phyloP scores from a whole-genome alignment of 2,797 vertebrate genomes.

The Sus cebifrons region DNA sequence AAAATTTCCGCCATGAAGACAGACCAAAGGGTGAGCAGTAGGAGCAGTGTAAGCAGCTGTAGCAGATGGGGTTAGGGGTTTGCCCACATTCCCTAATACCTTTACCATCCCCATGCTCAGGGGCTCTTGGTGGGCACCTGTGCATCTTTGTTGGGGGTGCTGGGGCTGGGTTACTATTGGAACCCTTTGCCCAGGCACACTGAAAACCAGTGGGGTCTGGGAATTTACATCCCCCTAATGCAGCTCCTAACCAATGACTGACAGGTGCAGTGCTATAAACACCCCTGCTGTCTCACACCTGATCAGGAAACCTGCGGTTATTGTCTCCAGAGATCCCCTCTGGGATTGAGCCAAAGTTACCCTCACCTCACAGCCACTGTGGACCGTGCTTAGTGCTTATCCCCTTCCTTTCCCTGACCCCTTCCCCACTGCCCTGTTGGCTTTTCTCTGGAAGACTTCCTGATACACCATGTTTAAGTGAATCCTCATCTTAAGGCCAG shows the following conservation, averaged over 20 bases:
- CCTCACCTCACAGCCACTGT: background rate
- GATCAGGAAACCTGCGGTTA: background rate
- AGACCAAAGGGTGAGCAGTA: background rate
- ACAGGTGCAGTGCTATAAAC: background rate
- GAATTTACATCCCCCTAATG: background rate
- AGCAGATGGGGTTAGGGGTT: background rate
- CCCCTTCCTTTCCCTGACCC: background rate
- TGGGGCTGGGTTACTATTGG: background rate
- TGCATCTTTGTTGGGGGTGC: background rate
- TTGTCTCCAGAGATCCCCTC: background rate
- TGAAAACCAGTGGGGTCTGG: background rate
- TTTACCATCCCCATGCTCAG: background rate
- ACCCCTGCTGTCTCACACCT: background rate
- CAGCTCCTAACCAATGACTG: background rate
- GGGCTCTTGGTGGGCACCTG: background rate
- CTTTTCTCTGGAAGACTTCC: constrained; percentile 33
- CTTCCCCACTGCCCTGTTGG: background rate
- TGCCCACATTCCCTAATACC: background rate
- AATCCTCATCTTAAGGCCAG: background rate
- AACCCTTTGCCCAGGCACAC: background rate
- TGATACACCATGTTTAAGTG: background rate
- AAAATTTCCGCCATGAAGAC: background rate
- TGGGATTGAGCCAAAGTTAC: background rate
- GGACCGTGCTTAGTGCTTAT: background rate
- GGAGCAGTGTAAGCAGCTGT: background rate